A percentile compares a stretch with the other conserved stretches of the same genome.
phyloP scores from a whole-genome alignment of 2,113 vertebrate genomes.

The Poeciliopsis retropinna region DNA sequence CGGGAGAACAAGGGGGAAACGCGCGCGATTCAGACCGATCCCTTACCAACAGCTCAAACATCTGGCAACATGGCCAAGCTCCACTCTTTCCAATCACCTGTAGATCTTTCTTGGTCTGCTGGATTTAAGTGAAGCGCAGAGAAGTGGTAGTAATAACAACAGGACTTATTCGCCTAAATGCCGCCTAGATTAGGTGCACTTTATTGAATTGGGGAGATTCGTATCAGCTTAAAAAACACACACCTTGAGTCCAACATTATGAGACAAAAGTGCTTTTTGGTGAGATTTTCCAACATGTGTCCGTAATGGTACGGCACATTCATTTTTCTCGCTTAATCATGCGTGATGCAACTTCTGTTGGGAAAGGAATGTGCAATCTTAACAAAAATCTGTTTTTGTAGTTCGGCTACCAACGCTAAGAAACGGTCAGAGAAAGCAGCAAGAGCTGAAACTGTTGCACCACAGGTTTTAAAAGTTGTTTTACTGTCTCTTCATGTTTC shows the following conservation, averaged over 20 bases:
- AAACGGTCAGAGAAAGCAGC: neutral
- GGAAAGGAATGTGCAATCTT: neutral
- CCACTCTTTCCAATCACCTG: conserved; percentile 56
- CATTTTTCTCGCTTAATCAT: neutral
- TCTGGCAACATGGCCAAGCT: conserved; percentile 33
- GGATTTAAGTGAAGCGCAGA: conserved; percentile 46
- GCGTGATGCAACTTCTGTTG: neutral
- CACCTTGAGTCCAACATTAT: conserved; percentile 27
- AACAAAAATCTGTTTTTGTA: neutral
- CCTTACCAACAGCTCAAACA: conserved; percentile 5
- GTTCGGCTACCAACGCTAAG: neutral
- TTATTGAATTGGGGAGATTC: conserved; percentile 49
- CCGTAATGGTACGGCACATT: neutral
- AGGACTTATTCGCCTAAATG: conserved; percentile 45
- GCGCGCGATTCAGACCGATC: neutral
- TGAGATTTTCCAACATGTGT: neutral
- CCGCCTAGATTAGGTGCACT: conserved; percentile 30
- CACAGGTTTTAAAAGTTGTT: too few species aligned
- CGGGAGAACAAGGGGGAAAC: neutral
- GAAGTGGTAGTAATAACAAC: conserved; percentile 53
- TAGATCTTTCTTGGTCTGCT: conserved; percentile 57
- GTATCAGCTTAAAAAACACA: conserved; percentile 27
- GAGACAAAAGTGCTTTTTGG: conserved; percentile 31
- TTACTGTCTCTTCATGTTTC: too few species aligned
- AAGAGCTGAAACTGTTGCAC: neutral